Base-by-base conservation (phyloP, 2,888 invertebrate genomes). In the Netelia fuscicornis region DNA sequence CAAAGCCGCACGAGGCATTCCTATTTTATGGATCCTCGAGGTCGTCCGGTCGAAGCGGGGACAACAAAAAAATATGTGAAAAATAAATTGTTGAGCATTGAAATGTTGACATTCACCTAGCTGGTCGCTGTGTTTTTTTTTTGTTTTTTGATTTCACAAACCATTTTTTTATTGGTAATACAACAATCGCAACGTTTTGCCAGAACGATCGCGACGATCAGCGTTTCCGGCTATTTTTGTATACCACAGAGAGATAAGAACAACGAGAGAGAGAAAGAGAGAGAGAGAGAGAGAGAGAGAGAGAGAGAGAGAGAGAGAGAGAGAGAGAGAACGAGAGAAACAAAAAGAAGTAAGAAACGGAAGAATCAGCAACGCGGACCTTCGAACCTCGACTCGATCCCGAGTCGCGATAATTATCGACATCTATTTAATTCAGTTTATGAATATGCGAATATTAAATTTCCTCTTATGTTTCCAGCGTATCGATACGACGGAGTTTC, bases 1-100 rank as follows among this genome's bases (percentile, higher is more conserved):
- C 72, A 52, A 62, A 68, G 67, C 37, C 48, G 30, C 37, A 60
- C 42, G 60, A 67, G 67, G 67, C 71, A 54, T 70, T 65, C 44
- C 65, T 62, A 68, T 52, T 79, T 37, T 56, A 13, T 13, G 11
- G 13, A 48, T 58, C 20, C 25, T 17, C 60, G 65, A 64, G 64
- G 71, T 58, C 65, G 20, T 23, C 23, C 23, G 23, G 56, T 37
- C n/a, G 54, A 48, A 48, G 13, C 37, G 37, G 37, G 3, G 13
- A 48, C 13, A 11, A 48, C 13, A 62, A 62, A 62, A 13, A 62
- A 62, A 20, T n/a, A 25, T 5, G 8, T 2, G 17, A 62, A 23
- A 62, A 62, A 62, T 62, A 62, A 17, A 62, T 62, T 62, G 3
- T 25, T 11, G 11, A 62, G 48, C 48, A 48, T 48, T 48, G 48